Conservation (phyloP, 2,888 invertebrate species). For the Fragum whitleyi region DNA sequence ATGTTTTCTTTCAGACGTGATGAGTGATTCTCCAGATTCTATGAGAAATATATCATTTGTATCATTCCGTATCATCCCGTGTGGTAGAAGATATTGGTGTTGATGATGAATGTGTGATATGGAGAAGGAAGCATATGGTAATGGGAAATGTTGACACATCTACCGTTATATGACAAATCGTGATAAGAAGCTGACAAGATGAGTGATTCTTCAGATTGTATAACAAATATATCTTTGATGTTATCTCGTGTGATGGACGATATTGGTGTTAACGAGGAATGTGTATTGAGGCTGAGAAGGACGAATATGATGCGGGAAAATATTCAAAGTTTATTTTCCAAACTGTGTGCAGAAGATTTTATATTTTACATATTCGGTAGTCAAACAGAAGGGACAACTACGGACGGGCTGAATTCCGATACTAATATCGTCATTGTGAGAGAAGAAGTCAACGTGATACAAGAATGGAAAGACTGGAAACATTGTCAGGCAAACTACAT, state of each 20-base stretch:
- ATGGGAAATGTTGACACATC: no score
- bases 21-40: no score
- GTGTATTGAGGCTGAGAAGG: neutral
- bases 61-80: no score
- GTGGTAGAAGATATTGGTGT: no score
- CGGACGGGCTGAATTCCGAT: neutral
- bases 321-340: neutral
- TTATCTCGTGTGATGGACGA: constrained; percentile 4
- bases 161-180: no score
- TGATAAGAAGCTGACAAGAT: no score
- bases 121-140: no score
- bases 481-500: neutral
- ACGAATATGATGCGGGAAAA: neutral
- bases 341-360: neutral
- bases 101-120: no score
- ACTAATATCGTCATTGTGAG: neutral
- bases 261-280: neutral
- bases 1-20: no score
- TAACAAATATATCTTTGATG: neutral
- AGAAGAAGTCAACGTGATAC: neutral
- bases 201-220: neutral
- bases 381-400: constrained; percentile 9
- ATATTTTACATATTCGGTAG: neutral
- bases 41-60: no score
- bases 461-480: neutral